Percentiles rank a stretch among this genome's conserved stretches.
These are phyloP conservation scores for Andricus curvator DNA, from an alignment of 2,888 invertebrate species.

Conservation along the genomic window DNA sequence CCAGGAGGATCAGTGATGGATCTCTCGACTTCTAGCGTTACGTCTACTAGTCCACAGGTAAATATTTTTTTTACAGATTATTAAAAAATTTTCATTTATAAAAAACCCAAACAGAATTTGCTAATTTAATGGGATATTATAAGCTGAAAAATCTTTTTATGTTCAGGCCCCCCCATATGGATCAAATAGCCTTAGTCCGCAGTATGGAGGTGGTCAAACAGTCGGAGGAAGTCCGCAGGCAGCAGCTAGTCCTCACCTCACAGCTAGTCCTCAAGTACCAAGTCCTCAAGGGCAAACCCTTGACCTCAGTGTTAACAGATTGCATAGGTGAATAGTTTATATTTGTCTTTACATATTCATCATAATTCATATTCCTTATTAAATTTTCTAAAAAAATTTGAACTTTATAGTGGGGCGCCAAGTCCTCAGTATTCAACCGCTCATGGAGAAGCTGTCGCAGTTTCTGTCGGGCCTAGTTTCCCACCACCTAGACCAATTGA, in stretches of 20 bases:
- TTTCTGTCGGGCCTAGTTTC: constrained; percentile 80
- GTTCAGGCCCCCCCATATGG: constrained; percentile 85
- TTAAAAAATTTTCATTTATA: neutral
- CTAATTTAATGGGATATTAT: too few species aligned
- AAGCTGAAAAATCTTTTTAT: neutral
- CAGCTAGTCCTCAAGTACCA: constrained; percentile 93
- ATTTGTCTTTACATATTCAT: too few species aligned
- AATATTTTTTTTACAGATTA: constrained; percentile 26
- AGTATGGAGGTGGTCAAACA: constrained; percentile 85
- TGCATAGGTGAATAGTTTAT: constrained; percentile 85
- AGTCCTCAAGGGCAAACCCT: constrained; percentile 95
- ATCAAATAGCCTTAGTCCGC: constrained; percentile 82
- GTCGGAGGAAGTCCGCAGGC: constrained; percentile 90
- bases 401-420: constrained; percentile 78
- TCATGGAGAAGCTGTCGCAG: constrained; percentile 79
- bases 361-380: neutral
- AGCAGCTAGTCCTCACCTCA: constrained; percentile 90
- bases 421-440: constrained; percentile 82
- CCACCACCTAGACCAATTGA: constrained; percentile 81
- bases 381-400: constrained; percentile 38
- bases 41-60: constrained; percentile 91
- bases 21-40: constrained; percentile 91
- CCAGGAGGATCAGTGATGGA: constrained; percentile 91
- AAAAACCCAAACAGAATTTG: neutral
- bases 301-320: constrained; percentile 92